These are phyloP conservation scores for Porites australiensis DNA, from an alignment of 64 coral and sea anemone species.

Conservation along the genomic window DNA sequence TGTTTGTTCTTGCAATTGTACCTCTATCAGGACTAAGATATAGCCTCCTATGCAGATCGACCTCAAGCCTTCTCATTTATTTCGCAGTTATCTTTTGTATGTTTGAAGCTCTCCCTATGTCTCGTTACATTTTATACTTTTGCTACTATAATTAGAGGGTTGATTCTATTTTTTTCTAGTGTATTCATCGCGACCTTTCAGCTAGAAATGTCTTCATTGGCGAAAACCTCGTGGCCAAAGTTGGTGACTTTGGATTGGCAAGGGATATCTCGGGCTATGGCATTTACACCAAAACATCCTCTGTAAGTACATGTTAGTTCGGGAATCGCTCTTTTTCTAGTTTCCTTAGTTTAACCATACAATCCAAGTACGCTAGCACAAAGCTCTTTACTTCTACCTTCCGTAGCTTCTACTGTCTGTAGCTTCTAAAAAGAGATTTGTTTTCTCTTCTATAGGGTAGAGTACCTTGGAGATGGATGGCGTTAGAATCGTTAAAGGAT, in stretches of 20 bases:
- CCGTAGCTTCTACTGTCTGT: no score
- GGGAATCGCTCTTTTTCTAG: no score
- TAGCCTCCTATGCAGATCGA: no score
- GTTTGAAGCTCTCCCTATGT: no score
- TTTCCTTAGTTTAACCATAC: no score
- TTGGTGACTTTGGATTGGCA: constrained; percentile 67
- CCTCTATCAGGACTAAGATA: not conserved
- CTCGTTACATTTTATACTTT: not conserved
- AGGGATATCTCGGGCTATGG: constrained; percentile 41
- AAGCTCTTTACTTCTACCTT: no score
- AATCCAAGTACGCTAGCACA: no score
- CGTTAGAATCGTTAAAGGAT: constrained; percentile 46
- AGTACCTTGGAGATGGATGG: constrained; percentile 57
- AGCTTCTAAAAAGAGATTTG: no score
- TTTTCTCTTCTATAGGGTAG: constrained; percentile 13
- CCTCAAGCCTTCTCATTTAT: no score
- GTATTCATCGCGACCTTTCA: constrained; percentile 47
- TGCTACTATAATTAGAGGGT: not conserved
- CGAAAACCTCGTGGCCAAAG: constrained; percentile 44
- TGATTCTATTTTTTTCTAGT: not conserved
- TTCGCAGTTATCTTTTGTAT: no score
- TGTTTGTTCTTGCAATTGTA: no score
- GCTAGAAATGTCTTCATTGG: constrained; percentile 57
- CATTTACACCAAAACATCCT: constrained; percentile 55
- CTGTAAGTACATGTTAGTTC: constrained; percentile 24